Evolutionary conservation across 2,888 invertebrate genomes (phyloP), one percentile per base, ranked within the genome.

Genomic region (Drosophila infuscata): DNA sequence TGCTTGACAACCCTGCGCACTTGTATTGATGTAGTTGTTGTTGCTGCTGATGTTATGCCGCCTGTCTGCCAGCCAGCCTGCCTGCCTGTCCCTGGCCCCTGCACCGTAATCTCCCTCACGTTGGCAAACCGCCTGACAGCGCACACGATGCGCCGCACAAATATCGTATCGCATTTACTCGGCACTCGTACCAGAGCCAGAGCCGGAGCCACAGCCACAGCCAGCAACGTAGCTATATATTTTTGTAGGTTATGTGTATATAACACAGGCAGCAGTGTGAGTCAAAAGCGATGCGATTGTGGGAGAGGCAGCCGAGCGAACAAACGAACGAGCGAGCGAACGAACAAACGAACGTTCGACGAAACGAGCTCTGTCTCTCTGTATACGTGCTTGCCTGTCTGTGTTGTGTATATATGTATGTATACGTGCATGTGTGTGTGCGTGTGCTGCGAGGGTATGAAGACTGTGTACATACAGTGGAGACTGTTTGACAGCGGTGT

Each of bases 191-290:
- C 76, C 80, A 76, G 68, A 81, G 72, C 74, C 69, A 63, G 30
- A 75, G 70, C 72, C 64, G 73, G 48, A 76, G 67, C 81, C 64
- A 58, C 38, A 74, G 76, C 76, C 57, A 73, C 57, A 66, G 65
- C 49, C 62, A 53, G 52, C 56, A 38, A 56, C 56, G 71, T 83
- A 88, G 73, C 77, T 83, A 90, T 83, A 83, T 85, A 91, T 87
- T 92, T 91, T 91, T 91, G 92, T 91, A 91, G 91, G 91, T 91
- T 91, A 91, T 91, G 88, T 91, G 88, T 91, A 91, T 92, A 92
- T 92, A 91, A 86, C 83, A 84, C 81, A 70, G 80, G 69, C 64
- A 74, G 82, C 75, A 70, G 90, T 88, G 88, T 86, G 90, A 84
- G 85, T 84, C 88, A 74, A 82, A 73, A 74, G 72, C 85, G 71